Base-by-base conservation (phyloP, 2,797 vertebrate genomes). In the Chelmon rostratus region DNA sequence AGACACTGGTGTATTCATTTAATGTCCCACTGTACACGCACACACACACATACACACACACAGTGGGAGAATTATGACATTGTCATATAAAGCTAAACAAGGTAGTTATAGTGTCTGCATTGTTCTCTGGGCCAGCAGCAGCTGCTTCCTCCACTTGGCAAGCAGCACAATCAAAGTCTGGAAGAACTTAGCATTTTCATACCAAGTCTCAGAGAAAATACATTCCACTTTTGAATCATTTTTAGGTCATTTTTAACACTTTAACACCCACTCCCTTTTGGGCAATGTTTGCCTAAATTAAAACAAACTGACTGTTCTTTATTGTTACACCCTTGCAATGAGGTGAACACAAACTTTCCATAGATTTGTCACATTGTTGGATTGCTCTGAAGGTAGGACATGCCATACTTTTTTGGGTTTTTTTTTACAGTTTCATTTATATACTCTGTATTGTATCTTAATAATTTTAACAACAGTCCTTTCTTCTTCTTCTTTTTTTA, bases 111-210 rank as follows among this genome's bases (percentile, higher is more conserved):
- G 78, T 76, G 86, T 88, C 68, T 84, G 90, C 88, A 90, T 92
- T 90, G 91, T 93, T 93, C 94, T 92, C 91, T 86, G 81, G 53
- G 79, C 76, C 87, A 82, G 72, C 77, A 82, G 87, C 86, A 91
- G 85, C 89, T 90, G 88, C 86, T 95, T 96, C 94, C 94, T 94
- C 72, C 66, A 69, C 87, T 89, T 91, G 88, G 86, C 84, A 49
- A 67, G 72, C 68, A 84, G 63, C 68, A 77, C 78, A 74, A 76
- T 90, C 73, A 86, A 59, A 88, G 82, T 89, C 84, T 88, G 87
- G 84, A 88, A 87, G 77, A 82, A 66, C 7, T 86, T 79, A 81
- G 80, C 49, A 63, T 84, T 89, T 71, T 69, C 57, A 79, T 73
- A 75, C 65, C 44, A 66, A 49, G 56, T 65, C 77, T 83, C 38